Evolutionary conservation across 2,113 vertebrate species (phyloP).

Genomic region (Megaceryle torquata): DNA sequence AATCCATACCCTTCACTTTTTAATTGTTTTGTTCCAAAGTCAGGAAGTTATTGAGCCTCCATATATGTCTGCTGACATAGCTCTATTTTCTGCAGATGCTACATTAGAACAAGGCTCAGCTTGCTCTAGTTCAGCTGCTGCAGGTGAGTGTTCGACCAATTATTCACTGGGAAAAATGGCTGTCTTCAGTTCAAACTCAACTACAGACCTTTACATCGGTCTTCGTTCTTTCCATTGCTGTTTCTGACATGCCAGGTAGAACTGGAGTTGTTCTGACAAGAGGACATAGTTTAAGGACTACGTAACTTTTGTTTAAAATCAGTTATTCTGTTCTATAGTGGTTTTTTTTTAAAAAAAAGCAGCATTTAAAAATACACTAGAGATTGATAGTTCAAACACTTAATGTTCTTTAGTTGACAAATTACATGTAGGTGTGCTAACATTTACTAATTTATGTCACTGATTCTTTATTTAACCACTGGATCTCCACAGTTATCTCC

Average conservation of each 20-base stretch:
- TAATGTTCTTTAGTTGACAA: not conserved
- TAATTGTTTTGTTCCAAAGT: not conserved
- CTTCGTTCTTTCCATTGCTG: not conserved
- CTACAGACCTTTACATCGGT: not conserved
- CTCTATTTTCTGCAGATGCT: not conserved
- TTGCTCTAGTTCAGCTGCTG: not conserved
- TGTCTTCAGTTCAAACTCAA: not conserved
- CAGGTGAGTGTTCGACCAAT: accelerated
- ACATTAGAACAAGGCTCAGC: accelerated
- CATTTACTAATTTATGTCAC: not conserved
- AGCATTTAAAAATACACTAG: not conserved
- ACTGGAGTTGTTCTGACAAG: not conserved
- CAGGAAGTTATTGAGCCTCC: not conserved
- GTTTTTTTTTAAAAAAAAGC: not conserved
- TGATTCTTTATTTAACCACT: not conserved
- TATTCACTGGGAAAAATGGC: not conserved
- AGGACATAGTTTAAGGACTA: not conserved
- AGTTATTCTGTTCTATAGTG: not conserved
- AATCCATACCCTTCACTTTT: not conserved
- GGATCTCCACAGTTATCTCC: not conserved
- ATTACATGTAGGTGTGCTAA: not conserved
- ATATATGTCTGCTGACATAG: not conserved
- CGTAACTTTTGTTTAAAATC: not conserved
- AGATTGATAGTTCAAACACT: not conserved
- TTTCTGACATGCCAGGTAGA: not conserved